Conservation (phyloP, 2,113 vertebrate genomes). For the Psilopogon haemacephalus region DNA sequence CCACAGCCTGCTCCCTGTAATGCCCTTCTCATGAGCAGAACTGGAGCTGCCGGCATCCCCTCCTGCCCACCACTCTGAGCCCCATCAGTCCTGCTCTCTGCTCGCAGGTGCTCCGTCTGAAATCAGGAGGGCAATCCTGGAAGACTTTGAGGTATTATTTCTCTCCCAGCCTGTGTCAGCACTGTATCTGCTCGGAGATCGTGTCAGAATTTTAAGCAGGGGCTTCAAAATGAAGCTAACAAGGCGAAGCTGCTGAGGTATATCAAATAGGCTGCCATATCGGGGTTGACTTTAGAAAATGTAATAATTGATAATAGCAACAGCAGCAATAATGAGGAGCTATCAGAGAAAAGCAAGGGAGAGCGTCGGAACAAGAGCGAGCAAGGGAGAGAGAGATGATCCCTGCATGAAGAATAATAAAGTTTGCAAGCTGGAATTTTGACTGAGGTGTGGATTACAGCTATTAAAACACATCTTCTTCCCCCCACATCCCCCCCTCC, state of each 20-base stretch:
- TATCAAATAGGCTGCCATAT: slow-evolving; percentile 43
- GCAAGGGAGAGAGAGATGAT: slow-evolving; percentile 56
- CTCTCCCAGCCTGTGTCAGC: not conserved
- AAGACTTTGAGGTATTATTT: not conserved
- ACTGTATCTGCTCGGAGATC: not conserved
- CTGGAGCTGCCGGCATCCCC: not conserved
- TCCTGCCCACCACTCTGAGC: not conserved
- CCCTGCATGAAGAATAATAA: slow-evolving; percentile 79
- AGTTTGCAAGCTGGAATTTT: slow-evolving; percentile 83
- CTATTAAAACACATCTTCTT: slow-evolving; percentile 83
- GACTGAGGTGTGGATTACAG: slow-evolving; percentile 88
- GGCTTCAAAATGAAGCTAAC: slow-evolving; percentile 16
- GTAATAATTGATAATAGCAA: slow-evolving; percentile 52
- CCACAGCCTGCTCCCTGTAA: not conserved
- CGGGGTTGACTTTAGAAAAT: slow-evolving; percentile 41
- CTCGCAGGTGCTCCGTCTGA: not conserved
- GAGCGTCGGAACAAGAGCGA: slow-evolving; percentile 58
- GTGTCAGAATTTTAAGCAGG: slow-evolving; percentile 4
- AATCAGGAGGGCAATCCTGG: not conserved
- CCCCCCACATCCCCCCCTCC: too few relatives aligned
- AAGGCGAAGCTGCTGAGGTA: not conserved
- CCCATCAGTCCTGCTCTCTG: not conserved
- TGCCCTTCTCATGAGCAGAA: not conserved
- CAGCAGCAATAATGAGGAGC: slow-evolving; percentile 29
- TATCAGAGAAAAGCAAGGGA: slow-evolving; percentile 63